These are phyloP conservation scores for Opisthograptis luteolata DNA, from an alignment of 2,888 invertebrate species.

Conservation along the genomic window DNA sequence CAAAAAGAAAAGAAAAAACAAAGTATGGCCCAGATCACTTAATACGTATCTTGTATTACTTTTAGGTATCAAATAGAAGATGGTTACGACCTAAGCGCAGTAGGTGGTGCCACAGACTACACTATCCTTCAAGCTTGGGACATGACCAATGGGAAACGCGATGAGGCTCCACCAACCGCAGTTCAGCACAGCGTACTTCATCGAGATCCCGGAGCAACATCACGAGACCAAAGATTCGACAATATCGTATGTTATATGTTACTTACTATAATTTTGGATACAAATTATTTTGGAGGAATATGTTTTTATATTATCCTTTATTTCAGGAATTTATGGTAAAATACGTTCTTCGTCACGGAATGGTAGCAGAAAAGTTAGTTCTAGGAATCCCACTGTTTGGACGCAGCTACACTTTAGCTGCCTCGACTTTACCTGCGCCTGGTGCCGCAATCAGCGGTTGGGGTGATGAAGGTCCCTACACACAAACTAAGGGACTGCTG, in stretches of 20 bases:
- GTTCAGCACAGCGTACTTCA: conserved; percentile 81
- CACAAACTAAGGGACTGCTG: conserved; percentile 87
- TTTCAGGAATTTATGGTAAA: conserved; percentile 87
- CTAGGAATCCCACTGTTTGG: conserved; percentile 90
- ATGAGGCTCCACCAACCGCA: conserved; percentile 73
- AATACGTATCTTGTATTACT: too few relatives aligned
- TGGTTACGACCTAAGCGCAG: conserved; percentile 85
- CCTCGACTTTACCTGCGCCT: conserved; percentile 76
- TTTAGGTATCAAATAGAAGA: conserved; percentile 85
- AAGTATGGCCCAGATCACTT: too few relatives aligned
- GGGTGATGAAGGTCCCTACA: conserved; percentile 87
- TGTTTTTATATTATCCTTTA: too few relatives aligned
- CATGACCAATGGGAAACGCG: conserved; percentile 73
- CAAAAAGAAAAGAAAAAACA: too few relatives aligned
- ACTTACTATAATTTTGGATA: too few relatives aligned
- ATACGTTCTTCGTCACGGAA: conserved; percentile 86
- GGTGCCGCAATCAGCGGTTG: conserved; percentile 85
- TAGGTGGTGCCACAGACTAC: conserved; percentile 86
- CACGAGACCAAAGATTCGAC: conserved; percentile 73
- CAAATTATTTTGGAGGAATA: too few relatives aligned
- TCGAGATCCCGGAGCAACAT: conserved; percentile 70
- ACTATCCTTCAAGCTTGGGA: conserved; percentile 88
- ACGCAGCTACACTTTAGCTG: conserved; percentile 87
- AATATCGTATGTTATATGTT: conserved; percentile 63
- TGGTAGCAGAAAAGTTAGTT: conserved; percentile 87